Evolutionary conservation across 2,797 vertebrate genomes (phyloP).

Genomic region (Champsocephalus esox): DNA sequence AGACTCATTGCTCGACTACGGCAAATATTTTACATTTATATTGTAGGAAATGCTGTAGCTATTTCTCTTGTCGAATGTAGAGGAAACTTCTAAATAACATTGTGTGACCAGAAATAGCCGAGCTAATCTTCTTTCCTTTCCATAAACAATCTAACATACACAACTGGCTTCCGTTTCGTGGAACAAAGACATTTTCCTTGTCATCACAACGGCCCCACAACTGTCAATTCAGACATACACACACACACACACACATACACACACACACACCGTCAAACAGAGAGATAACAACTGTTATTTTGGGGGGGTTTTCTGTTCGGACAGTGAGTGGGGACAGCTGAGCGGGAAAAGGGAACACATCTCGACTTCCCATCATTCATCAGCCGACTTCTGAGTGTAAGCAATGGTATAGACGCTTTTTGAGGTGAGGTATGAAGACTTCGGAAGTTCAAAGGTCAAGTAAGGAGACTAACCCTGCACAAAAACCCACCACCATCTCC

Average conservation of each 20-base stretch:
- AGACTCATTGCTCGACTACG: background rate
- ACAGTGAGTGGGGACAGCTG: slow-evolving; percentile 40
- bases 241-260: background rate
- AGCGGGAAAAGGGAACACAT: slow-evolving; percentile 7
- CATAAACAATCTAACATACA: slow-evolving; percentile 51
- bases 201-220: slow-evolving; percentile 39
- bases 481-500: background rate
- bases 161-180: slow-evolving; percentile 39
- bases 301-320: slow-evolving; percentile 37
- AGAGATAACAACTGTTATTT: slow-evolving; percentile 57
- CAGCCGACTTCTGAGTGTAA: slow-evolving; percentile 9
- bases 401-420: background rate
- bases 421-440: slow-evolving; percentile 15
- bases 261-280: slow-evolving; percentile 6
- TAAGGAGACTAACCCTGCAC: background rate
- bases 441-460: slow-evolving; percentile 16
- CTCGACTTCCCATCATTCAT: slow-evolving; percentile 16
- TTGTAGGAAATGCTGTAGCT: slow-evolving; percentile 12
- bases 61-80: slow-evolving; percentile 2
- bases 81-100: slow-evolving; percentile 19
- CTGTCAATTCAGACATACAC: slow-evolving; percentile 21
- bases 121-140: slow-evolving; percentile 73
- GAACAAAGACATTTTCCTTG: slow-evolving; percentile 64
- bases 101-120: slow-evolving; percentile 55
- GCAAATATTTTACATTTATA: slow-evolving; percentile 6